Percentiles rank a stretch among this genome's conserved stretches.
Conservation (phyloP, 2,888 invertebrate species). For the Noctua fimbriata region DNA sequence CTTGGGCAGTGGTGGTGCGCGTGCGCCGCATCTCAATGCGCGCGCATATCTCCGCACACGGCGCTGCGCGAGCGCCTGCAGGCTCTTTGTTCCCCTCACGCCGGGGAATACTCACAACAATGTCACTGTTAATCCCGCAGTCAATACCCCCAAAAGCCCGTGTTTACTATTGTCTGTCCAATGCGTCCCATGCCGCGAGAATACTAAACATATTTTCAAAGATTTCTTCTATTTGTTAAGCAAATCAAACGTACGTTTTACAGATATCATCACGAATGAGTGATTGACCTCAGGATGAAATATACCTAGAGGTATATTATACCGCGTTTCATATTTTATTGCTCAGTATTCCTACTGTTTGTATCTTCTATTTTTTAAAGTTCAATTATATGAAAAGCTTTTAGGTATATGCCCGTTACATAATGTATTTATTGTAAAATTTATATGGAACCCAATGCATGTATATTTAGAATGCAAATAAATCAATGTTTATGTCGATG, state of each 20-base stretch:
- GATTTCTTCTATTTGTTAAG: conserved; percentile 68
- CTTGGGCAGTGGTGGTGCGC: conserved; percentile 80
- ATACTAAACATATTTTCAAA: conserved; percentile 68
- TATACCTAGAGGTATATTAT: conserved; percentile 26
- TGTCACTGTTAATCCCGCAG: conserved; percentile 68
- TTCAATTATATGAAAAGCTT: conserved; percentile 2
- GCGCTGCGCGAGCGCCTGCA: conserved; percentile 52
- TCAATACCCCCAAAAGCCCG: conserved; percentile 76
- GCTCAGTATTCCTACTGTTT: conserved; percentile 37
- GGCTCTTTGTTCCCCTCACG: conserved; percentile 76
- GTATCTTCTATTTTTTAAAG: conserved; percentile 4
- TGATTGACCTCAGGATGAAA: conserved; percentile 62
- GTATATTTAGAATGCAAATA: conserved; percentile 65
- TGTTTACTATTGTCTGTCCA: conserved; percentile 71
- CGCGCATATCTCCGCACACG: conserved; percentile 70
- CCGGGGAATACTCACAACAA: conserved; percentile 71
- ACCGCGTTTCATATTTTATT: conserved; percentile 41
- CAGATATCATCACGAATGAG: conserved; percentile 63
- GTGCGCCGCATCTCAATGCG: conserved; percentile 82
- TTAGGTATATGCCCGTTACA: conserved; percentile 1
- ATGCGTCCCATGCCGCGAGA: conserved; percentile 64
- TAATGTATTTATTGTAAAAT: conserved; percentile 4
- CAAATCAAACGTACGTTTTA: conserved; percentile 64
- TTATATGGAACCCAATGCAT: conserved; percentile 24
- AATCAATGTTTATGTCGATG: conserved; percentile 70